Conservation (phyloP, 1,140 invertebrate genomes). For the Drosophila funebris region DNA sequence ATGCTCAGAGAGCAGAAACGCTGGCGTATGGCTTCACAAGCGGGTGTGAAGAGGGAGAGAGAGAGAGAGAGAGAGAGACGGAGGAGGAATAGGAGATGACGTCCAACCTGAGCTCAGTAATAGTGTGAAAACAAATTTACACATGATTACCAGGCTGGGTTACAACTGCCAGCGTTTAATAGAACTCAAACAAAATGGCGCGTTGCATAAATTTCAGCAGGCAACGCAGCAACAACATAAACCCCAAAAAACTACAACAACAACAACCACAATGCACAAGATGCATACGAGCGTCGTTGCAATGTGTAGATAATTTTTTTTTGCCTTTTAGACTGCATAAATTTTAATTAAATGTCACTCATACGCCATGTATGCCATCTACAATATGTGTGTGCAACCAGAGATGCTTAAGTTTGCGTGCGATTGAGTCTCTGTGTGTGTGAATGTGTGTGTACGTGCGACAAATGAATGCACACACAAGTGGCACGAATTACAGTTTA, state of each 20-base stretch:
- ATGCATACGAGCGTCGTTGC: constrained; percentile 1
- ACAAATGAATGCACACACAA: constrained; percentile 76
- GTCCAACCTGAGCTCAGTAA: constrained; percentile 55
- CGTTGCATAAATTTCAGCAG: constrained; percentile 75
- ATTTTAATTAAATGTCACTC: constrained; percentile 82
- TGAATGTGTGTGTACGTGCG: constrained; percentile 34
- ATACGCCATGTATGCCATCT: constrained; percentile 75
- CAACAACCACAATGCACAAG: constrained; percentile 4
- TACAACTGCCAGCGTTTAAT: constrained; percentile 72
- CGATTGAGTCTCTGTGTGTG: not conserved
- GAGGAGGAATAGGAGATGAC: not conserved
- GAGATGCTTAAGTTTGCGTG: constrained; percentile 31
- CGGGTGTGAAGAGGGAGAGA: not conserved
- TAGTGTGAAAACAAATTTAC: constrained; percentile 77
- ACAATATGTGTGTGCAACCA: constrained; percentile 48
- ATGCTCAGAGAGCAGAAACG: not conserved
- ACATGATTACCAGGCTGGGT: constrained; percentile 69
- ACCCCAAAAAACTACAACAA: not conserved
- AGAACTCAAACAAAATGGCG: constrained; percentile 79
- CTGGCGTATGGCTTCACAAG: not conserved
- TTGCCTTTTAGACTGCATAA: constrained; percentile 77
- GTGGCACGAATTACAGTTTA: constrained; percentile 80
- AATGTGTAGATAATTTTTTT: constrained; percentile 49
- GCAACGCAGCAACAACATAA: constrained; percentile 16
- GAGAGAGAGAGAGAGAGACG: not conserved